Evolutionary conservation across 2,797 vertebrate species (phyloP), one percentile per base, ranked within the genome.

Genomic region (Luscinia luscinia): DNA sequence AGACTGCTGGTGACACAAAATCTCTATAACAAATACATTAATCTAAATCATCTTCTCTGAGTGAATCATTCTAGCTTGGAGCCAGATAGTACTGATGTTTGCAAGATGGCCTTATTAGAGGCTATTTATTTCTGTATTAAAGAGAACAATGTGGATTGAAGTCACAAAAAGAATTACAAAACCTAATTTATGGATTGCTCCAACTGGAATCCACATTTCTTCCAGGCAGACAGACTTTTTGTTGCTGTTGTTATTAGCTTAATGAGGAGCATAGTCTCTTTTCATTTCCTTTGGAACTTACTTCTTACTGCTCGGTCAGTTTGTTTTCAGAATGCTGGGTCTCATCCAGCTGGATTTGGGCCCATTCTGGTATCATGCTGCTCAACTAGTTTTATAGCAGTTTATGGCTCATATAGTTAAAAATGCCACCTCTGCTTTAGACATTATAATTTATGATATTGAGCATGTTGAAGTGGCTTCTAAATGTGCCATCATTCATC

Each of bases 151-250:
- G 78, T 57, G 38, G 64, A 59, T 10, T 93, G 83, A 90, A 96
- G 84, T 88, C 82, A 81, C 76, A 91, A 81, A 91, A 95, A 94
- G 40, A 89, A 93, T 90, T 87, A 87, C 34, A 87, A 85, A 95
- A 87, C 52, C 34, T 93, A 83, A 93, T 92, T 96, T 88, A 95
- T 76, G 57, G 81, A 84, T 94, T 94, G 66, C 43, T 93, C 86
- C 87, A 95, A 87, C 86, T 95, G 79, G 87, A 97, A 97, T 84
- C 77, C 61, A 57, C 91, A 87, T 94, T 93, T 95, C 83, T 94
- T 96, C 91, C 87, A 96, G 92, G 83, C 83, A 96, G 83, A 90
- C 52, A 41, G 87, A 76, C 15, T 81, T 89, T 41, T 89, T 82
- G 34, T 81, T 92, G 55, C 80, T 84, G 89, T 72, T 55, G 22